Conservation (phyloP, 2,888 invertebrate genomes). For the Phaedon cochleariae region DNA sequence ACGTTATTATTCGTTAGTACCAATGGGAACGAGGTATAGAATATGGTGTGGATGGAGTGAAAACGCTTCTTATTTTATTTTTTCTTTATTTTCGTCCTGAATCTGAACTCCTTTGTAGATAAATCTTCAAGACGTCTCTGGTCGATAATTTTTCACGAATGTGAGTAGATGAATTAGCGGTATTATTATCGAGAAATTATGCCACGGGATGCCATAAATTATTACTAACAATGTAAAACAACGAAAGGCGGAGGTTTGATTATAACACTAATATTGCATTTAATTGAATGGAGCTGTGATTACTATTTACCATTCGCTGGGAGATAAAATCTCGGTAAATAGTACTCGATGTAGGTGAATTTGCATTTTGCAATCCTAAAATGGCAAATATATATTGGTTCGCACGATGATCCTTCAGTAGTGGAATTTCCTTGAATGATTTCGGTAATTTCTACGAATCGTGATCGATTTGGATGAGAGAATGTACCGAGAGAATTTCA, state of each 20-base stretch:
- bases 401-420: constrained; percentile 5
- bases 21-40: too few relatives aligned
- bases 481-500: too few relatives aligned
- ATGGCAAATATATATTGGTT: constrained; percentile 13
- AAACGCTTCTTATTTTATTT: too few relatives aligned
- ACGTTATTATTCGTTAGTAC: too few relatives aligned
- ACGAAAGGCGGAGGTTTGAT: constrained; percentile 25
- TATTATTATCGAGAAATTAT: constrained; percentile 19
- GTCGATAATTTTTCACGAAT: constrained; percentile 12
- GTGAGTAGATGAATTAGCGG: constrained; percentile 12
- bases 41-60: too few relatives aligned
- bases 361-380: constrained; percentile 16
- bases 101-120: too few relatives aligned
- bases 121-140: neutral
- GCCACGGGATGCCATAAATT: constrained; percentile 34
- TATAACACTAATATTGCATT: constrained; percentile 27
- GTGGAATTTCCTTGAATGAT: neutral
- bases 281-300: constrained; percentile 28
- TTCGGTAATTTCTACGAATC: neutral
- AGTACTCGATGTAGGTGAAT: constrained; percentile 17
- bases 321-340: constrained; percentile 24
- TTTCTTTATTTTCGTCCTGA: too few relatives aligned
- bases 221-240: constrained; percentile 30
- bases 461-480: neutral
- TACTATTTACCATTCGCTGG: constrained; percentile 25